Percentiles rank a stretch among this genome's conserved stretches.
These are phyloP conservation scores for Hephaestus fuliginosus DNA, from an alignment of 2,797 vertebrate species.

Conservation along the genomic window DNA sequence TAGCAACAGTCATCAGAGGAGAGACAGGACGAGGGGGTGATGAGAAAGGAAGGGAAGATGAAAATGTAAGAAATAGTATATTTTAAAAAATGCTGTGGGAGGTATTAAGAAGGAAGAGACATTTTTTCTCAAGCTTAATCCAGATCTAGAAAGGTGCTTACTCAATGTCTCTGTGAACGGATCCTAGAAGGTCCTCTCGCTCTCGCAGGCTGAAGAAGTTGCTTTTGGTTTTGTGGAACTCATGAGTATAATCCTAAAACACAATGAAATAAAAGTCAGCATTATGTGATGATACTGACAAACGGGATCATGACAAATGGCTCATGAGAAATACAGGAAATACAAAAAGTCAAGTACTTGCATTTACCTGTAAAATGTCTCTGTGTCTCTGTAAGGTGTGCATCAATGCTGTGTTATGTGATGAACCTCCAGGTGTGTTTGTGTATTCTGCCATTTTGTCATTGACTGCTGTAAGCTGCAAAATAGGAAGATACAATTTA, in stretches of 20 bases:
- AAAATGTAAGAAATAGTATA: neutral
- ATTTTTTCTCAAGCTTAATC: no score
- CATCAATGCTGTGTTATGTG: constrained; percentile 93
- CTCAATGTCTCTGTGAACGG: constrained; percentile 97
- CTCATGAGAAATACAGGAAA: neutral
- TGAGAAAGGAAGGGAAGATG: neutral
- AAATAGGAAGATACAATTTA: constrained; percentile 9
- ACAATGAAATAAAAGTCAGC: neutral
- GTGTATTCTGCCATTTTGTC: constrained; percentile 96
- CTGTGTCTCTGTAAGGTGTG: constrained; percentile 95
- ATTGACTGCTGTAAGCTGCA: constrained; percentile 91
- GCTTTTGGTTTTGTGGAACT: constrained; percentile 98
- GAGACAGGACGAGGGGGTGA: accelerated
- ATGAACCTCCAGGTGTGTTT: constrained; percentile 88
- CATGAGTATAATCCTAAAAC: constrained; percentile 93
- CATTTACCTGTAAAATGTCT: constrained; percentile 93
- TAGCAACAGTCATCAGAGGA: constrained; percentile 12
- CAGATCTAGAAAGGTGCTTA: constrained; percentile 80
- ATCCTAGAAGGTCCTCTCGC: constrained; percentile 95
- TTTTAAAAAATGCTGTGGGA: neutral
- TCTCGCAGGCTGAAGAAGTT: constrained; percentile 94
- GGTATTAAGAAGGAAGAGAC: neutral
- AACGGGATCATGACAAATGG: neutral
- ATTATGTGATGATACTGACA: neutral
- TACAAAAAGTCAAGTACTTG: neutral